Evolutionary conservation across 2,888 invertebrate genomes (phyloP).

Genomic region (Rhingia campestris): DNA sequence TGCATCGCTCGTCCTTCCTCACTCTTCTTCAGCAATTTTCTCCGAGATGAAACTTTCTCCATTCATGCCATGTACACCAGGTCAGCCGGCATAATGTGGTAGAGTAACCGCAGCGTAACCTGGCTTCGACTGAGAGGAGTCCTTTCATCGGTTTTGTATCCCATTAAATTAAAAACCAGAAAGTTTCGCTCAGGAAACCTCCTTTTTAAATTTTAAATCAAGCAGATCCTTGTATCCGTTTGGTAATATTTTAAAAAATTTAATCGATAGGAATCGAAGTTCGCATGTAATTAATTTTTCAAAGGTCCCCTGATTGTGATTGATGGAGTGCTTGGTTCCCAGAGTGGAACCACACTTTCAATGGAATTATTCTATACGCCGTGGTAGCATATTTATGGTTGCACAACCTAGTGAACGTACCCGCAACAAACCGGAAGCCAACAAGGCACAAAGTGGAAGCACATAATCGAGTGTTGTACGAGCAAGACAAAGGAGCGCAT

Average conservation of each 20-base stretch:
- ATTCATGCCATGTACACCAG: constrained; percentile 26
- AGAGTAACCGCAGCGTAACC: not conserved
- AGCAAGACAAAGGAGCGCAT: not conserved
- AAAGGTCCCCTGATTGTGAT: constrained; percentile 3
- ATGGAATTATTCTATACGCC: constrained; percentile 23
- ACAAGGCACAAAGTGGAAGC: constrained; percentile 2
- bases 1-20: constrained; percentile 18
- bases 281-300: constrained; percentile 19
- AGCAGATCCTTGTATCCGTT: not conserved
- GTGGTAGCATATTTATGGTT: not conserved
- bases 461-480: constrained; percentile 15
- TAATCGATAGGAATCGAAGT: constrained; percentile 18
- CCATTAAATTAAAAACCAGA: not conserved
- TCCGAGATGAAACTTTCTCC: constrained; percentile 24
- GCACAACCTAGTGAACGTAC: not conserved
- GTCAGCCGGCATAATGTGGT: not conserved
- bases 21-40: constrained; percentile 24
- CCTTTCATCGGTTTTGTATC: not conserved
- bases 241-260: constrained; percentile 3
- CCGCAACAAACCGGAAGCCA: not conserved
- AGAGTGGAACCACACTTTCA: not conserved
- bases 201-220: not conserved
- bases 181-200: not conserved
- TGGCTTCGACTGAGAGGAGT: not conserved
- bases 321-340: not conserved